Base-by-base conservation (phyloP, 2,797 vertebrate species). In the Sebastes matsubarae region DNA sequence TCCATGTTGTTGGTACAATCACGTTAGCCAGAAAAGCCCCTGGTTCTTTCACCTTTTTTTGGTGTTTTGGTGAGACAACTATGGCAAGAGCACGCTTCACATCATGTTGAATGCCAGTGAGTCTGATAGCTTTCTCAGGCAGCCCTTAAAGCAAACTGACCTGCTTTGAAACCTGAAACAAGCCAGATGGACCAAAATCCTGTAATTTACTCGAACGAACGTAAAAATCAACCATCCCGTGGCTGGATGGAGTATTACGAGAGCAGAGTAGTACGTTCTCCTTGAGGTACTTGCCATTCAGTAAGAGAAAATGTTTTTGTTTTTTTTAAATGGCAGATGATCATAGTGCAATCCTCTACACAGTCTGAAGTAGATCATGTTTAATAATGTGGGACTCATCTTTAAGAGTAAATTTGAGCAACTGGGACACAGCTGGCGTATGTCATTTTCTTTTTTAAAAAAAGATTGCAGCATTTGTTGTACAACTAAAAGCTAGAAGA, bases 121-220 rank as follows among this genome's bases (percentile, higher is more conserved):
- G 79, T 77, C 77, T 84, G 86, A 81, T 59, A 30, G 60, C 73
- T 85, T 88, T 85, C 86, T 90, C 90, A 85, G 87, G 88, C 92
- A 78, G 85, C 77, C 52, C 46, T 24, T 58, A 25, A 73, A 75
- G 65, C 74, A 79, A 79, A 86, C 61, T 42, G 78, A 83, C 70
- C 77, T 52, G 75, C 68, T 75, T 72, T 74, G 46, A 83, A 82
- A 72, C 83, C 86, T 54, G 58, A 67, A 68, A 65, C 58, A 29
- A 87, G 77, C 75, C 86, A 46, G 80, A 80, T 68, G 92, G 95
- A 96, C 94, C 94, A 96, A 95, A 95, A 92, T 63, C 77, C 80
- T 60, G 46, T 85, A 74, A 73, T 89, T 89, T 63, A 77, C 76
- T 72, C 57, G 9, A 78, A 68, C 30, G 24, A 86, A 77, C 57